phyloP scores from a whole-genome alignment of 2,113 vertebrate species.

The Empidonax traillii region DNA sequence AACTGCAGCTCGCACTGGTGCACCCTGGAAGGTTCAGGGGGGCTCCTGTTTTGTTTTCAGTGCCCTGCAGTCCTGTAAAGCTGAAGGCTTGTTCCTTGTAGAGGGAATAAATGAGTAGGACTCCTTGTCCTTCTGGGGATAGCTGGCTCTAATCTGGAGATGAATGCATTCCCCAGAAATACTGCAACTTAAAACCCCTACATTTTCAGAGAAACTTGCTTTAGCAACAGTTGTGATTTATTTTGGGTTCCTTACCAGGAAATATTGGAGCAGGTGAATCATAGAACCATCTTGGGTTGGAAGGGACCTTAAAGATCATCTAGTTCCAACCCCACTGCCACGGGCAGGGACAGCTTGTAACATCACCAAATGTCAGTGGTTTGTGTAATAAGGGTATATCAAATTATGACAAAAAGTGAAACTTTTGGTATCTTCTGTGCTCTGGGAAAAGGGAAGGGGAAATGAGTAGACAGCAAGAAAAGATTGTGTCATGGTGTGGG shows the following conservation, averaged over 20 bases:
- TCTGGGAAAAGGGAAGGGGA: background rate
- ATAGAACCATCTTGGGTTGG: background rate
- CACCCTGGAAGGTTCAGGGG: background rate
- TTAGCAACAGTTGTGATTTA: background rate
- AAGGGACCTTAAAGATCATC: background rate
- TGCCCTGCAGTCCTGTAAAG: background rate
- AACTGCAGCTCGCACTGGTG: background rate
- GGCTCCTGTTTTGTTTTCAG: background rate
- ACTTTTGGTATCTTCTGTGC: background rate
- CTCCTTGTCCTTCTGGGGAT: background rate
- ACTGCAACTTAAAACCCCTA: background rate
- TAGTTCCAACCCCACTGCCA: background rate
- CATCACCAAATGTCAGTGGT: background rate
- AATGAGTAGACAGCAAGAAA: background rate
- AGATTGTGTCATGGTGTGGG: accelerated
- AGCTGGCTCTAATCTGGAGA: background rate
- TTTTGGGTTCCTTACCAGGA: background rate
- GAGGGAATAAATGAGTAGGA: background rate
- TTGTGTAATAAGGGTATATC: background rate
- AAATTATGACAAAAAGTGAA: background rate
- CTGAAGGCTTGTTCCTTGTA: background rate
- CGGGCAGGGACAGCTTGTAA: background rate
- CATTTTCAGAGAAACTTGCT: background rate
- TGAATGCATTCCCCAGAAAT: background rate
- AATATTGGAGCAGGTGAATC: background rate